A percentile compares a stretch with the other conserved stretches of the same genome.
phyloP scores from a whole-genome alignment of 2,888 invertebrate genomes.

The Buathra laborator region DNA sequence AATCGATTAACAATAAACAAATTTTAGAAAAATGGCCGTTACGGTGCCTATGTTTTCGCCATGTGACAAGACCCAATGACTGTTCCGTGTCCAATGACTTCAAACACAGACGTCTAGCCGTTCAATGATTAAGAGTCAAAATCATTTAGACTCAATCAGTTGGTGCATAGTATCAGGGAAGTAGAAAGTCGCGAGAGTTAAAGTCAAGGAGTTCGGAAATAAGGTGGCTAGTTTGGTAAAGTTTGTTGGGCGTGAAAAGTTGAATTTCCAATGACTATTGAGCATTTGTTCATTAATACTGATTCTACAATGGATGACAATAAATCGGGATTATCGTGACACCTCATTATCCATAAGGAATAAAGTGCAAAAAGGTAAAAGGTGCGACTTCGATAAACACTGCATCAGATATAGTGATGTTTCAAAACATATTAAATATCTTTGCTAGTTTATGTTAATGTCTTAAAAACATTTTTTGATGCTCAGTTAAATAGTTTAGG shows the following conservation, averaged over 20 bases:
- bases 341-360: background rate
- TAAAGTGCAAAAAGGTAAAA: background rate
- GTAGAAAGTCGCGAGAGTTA: slow-evolving; percentile 73
- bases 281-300: background rate
- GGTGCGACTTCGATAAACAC: background rate
- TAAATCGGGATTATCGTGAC: slow-evolving; percentile 8
- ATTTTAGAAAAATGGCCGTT: background rate
- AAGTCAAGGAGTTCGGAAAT: slow-evolving; percentile 70
- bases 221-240: slow-evolving; percentile 46
- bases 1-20: slow-evolving; percentile 8
- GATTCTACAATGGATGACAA: background rate
- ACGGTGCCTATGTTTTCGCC: background rate
- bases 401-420: background rate
- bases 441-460: background rate
- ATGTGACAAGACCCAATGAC: background rate
- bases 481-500: background rate
- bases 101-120: slow-evolving; percentile 54
- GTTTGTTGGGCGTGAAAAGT: slow-evolving; percentile 15
- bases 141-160: slow-evolving; percentile 82
- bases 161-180: slow-evolving; percentile 78
- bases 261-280: slow-evolving; percentile 4
- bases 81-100: slow-evolving; percentile 51
- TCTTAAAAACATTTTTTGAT: background rate
- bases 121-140: slow-evolving; percentile 80
- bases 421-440: background rate